These are phyloP conservation scores for Diadumene lineata DNA, from an alignment of 92 coral and sea anemone genomes.

Conservation along the genomic window DNA sequence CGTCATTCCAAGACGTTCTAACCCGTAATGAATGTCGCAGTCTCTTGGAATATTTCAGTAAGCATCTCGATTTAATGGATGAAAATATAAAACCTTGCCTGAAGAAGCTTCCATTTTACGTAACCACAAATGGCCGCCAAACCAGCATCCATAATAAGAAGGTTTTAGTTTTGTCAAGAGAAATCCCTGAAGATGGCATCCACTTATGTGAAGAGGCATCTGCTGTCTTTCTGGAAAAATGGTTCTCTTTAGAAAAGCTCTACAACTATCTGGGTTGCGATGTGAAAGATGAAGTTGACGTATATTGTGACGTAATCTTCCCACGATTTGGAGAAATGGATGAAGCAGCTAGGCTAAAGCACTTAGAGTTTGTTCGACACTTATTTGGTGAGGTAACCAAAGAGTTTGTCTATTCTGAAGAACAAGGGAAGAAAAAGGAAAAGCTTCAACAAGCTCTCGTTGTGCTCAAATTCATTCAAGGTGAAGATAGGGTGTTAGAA, in stretches of 20 bases:
- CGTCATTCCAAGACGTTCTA: constrained; percentile 11
- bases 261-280: constrained; percentile 43
- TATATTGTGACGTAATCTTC: constrained; percentile 61
- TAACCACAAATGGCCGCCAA: constrained; percentile 34
- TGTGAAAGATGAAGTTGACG: constrained; percentile 34
- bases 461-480: constrained; percentile 33
- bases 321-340: constrained; percentile 21
- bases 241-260: constrained; percentile 7
- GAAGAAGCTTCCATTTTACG: constrained; percentile 49
- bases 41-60: constrained; percentile 48
- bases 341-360: constrained; percentile 28
- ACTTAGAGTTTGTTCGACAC: constrained; percentile 36
- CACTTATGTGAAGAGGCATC: constrained; percentile 6
- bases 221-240: constrained; percentile 41
- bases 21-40: neutral
- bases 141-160: neutral
- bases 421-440: neutral
- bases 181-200: constrained; percentile 47
- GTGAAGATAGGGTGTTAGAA: constrained; percentile 29
- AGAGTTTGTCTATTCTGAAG: neutral
- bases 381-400: neutral
- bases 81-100: neutral
- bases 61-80: neutral
- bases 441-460: constrained; percentile 12
- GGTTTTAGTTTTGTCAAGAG: constrained; percentile 28